Conservation (phyloP, 2,113 vertebrate species). For the Eulemur macaco region DNA sequence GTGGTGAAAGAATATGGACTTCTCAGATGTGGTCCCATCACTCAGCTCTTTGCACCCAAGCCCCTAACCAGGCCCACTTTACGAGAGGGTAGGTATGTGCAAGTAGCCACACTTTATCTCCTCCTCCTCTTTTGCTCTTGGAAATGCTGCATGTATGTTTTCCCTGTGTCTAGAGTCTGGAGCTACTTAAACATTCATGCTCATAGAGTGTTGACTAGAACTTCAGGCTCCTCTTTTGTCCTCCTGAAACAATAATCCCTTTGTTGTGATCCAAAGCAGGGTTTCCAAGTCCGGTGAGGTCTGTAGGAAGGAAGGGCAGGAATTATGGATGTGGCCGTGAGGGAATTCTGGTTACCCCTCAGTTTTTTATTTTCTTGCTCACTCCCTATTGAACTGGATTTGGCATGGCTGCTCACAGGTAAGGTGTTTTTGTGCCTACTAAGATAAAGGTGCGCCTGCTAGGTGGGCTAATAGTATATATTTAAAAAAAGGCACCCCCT, state of each 20-base stretch:
- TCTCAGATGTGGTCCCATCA: neutral
- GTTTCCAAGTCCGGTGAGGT: neutral
- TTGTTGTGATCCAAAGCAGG: neutral
- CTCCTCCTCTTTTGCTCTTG: neutral
- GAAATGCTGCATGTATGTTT: neutral
- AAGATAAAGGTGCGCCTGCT: neutral
- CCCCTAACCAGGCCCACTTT: neutral
- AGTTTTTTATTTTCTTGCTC: neutral
- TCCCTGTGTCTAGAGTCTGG: neutral
- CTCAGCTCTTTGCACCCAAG: neutral
- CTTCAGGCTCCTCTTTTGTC: neutral
- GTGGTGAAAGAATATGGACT: neutral
- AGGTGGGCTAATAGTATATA: neutral
- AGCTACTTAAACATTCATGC: neutral
- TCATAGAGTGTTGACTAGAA: neutral
- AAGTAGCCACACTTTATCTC: neutral
- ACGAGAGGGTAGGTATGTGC: neutral
- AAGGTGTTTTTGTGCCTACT: neutral
- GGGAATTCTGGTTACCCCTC: neutral
- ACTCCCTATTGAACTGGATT: neutral
- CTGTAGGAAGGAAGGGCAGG: neutral
- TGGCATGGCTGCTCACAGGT: neutral
- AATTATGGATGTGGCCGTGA: fast-evolving
- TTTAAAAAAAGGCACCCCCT: neutral
- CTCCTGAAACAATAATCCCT: neutral